phyloP scores from a whole-genome alignment of 1,140 invertebrate genomes.

The Aphis gossypii region DNA sequence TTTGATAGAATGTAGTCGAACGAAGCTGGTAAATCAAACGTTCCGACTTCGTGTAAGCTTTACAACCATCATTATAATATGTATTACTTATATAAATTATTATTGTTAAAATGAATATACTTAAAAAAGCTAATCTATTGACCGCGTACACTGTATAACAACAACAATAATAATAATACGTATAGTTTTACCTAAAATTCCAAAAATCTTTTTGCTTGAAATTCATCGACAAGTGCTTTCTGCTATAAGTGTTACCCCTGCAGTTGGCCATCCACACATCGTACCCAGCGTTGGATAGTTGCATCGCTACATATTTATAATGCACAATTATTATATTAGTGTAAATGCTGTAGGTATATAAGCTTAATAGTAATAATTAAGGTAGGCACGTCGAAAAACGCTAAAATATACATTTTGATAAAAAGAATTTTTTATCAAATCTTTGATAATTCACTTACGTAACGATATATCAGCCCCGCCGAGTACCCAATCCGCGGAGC shows the following conservation, averaged over 20 bases:
- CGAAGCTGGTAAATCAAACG: constrained; percentile 71
- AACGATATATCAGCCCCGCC: constrained; percentile 71
- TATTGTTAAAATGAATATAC: not conserved
- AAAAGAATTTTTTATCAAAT: not conserved
- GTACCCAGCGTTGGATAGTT: constrained; percentile 71
- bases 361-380: not conserved
- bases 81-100: not conserved
- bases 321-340: not conserved
- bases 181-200: constrained; percentile 68
- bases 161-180: not conserved
- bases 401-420: not conserved
- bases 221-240: constrained; percentile 66
- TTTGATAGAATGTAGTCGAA: constrained; percentile 69
- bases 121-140: not conserved
- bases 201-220: constrained; percentile 68
- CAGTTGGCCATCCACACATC: constrained; percentile 77
- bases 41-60: constrained; percentile 72
- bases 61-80: not conserved
- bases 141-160: not conserved
- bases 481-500: constrained; percentile 73
- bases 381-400: not conserved
- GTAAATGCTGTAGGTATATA: not conserved
- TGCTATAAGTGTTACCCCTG: constrained; percentile 73
- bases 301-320: constrained; percentile 65
- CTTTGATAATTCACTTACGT: constrained; percentile 64